Conservation (phyloP, 2,797 vertebrate genomes). For the Fringilla coelebs region DNA sequence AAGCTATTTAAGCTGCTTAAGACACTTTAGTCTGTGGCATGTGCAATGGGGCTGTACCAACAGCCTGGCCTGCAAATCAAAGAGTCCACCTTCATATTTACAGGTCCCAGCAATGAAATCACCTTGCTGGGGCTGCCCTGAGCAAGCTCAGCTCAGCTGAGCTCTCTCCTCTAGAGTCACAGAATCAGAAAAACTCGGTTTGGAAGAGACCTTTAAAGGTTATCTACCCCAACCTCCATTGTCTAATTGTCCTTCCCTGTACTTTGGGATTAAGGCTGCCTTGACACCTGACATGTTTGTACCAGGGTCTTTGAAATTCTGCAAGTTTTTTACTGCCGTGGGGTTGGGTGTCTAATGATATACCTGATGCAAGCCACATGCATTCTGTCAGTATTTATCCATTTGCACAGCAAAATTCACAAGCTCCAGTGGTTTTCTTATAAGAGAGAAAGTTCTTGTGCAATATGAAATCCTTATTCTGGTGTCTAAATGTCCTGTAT, state of each 20-base stretch:
- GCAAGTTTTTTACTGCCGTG: neutral
- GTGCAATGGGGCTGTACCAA: neutral
- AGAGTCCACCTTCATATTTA: neutral
- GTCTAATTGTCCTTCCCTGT: neutral
- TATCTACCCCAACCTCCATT: neutral
- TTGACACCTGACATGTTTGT: neutral
- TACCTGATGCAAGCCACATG: neutral
- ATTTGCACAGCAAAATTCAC: neutral
- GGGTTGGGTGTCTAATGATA: neutral
- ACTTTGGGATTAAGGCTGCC: neutral
- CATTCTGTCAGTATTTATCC: neutral
- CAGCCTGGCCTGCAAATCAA: neutral
- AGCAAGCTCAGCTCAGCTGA: neutral
- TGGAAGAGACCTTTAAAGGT: neutral
- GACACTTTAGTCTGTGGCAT: neutral
- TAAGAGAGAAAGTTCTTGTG: neutral
- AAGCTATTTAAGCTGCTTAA: conserved; percentile 55
- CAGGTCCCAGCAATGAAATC: rapidly evolving
- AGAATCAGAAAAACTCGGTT: neutral
- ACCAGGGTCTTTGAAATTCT: neutral
- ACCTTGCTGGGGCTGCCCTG: neutral
- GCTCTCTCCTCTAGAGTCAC: neutral
- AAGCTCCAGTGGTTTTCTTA: neutral
- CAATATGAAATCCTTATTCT: neutral
- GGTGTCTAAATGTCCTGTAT: neutral